Conservation (phyloP, 2,113 vertebrate species). For the Pandion haliaetus region DNA sequence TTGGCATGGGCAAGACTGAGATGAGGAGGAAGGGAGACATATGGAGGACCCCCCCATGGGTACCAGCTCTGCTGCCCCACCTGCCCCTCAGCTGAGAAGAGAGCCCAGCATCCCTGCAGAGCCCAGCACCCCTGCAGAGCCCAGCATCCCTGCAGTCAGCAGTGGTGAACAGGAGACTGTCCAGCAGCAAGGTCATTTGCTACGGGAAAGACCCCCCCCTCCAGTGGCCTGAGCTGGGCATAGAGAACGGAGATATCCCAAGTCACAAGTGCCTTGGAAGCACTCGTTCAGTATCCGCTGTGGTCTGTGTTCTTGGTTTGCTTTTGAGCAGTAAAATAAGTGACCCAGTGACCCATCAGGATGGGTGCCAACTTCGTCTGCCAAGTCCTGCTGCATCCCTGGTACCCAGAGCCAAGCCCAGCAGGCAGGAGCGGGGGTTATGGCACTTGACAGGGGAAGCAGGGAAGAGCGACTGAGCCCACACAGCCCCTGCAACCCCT, state of each 20-base stretch:
- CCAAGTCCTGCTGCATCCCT: background rate
- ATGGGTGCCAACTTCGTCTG: background rate
- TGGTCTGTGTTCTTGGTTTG: background rate
- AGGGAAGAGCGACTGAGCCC: background rate
- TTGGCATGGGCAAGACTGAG: background rate
- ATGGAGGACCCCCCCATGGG: background rate
- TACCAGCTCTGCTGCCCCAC: background rate
- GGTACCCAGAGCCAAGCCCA: background rate
- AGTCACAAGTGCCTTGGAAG: background rate
- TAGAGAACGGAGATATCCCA: background rate
- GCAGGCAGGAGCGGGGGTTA: background rate
- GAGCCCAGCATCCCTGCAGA: background rate
- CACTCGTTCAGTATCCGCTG: fast-evolving
- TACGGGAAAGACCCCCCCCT: background rate
- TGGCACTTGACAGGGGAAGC: background rate
- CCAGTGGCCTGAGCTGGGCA: background rate
- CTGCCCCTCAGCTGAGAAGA: background rate
- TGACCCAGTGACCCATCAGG: background rate
- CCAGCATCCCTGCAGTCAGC: background rate
- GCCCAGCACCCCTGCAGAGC: background rate
- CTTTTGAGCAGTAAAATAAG: background rate
- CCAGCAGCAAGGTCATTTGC: background rate
- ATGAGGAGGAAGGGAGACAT: background rate
- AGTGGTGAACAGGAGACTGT: background rate
- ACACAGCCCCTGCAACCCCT: fast-evolving